Conservation (phyloP, 2,888 invertebrate species). For the Lamproptera curius region DNA sequence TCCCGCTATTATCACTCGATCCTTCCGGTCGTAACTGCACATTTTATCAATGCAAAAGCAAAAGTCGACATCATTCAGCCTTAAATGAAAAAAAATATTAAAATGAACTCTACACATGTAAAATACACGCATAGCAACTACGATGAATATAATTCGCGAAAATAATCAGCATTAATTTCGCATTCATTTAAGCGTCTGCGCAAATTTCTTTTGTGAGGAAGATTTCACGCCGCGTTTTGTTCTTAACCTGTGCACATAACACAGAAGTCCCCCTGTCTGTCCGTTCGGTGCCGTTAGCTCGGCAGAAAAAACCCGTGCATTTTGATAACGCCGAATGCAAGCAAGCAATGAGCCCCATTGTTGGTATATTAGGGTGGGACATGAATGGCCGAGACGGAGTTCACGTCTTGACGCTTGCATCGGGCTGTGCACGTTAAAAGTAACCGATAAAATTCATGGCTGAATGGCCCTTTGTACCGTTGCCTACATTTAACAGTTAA, state of each 20-base stretch:
- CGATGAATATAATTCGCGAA: too few relatives aligned
- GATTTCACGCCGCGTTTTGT: constrained; percentile 1
- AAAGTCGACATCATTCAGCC: too few relatives aligned
- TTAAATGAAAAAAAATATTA: too few relatives aligned
- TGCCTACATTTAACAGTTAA: neutral
- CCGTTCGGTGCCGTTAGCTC: constrained; percentile 26
- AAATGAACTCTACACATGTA: too few relatives aligned
- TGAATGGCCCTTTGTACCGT: neutral
- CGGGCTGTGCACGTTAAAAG: neutral
- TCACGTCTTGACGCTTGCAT: constrained; percentile 5
- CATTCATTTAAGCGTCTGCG: too few relatives aligned
- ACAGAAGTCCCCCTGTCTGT: constrained; percentile 16
- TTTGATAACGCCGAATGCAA: constrained; percentile 28
- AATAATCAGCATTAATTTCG: too few relatives aligned
- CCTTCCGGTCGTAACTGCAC: too few relatives aligned
- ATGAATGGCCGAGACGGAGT: constrained; percentile 18
- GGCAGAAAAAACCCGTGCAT: constrained; percentile 24
- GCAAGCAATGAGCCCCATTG: constrained; percentile 22
- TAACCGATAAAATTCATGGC: neutral
- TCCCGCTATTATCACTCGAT: constrained; percentile 1
- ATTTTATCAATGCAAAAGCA: too few relatives aligned
- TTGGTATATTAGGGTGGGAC: constrained; percentile 16
- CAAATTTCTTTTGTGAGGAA: neutral
- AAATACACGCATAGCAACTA: too few relatives aligned
- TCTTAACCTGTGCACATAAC: constrained; percentile 1